Base-by-base conservation (phyloP, 2,888 invertebrate genomes). In the Steinernema carpocapsae region DNA sequence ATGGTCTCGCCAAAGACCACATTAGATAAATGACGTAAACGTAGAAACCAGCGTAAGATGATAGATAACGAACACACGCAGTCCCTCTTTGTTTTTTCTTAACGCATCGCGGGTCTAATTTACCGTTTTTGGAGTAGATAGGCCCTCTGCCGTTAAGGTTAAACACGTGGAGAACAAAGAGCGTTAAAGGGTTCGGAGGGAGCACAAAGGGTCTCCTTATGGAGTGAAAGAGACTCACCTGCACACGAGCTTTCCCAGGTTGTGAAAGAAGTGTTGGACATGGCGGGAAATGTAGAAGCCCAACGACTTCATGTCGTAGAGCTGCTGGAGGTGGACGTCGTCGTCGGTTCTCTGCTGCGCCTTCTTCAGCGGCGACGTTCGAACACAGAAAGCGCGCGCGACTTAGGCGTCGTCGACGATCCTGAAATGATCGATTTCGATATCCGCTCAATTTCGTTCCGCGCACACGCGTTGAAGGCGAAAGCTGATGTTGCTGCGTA, bases 161-260 rank as follows among this genome's bases (percentile, higher is more conserved):
- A 19, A 26, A 24, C 3, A 26, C 17, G 56, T 4, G 56, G 22
- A 14, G 24, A 56, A 19, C 56, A 56, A 56, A 26, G 56, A 22
- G 26, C 14, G 7, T 24, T 24, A 12, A 24, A 24, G 52, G 12
- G 22, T 22, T n/a, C 24, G 52, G 19, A 7, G 24, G 52, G 52
- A 6, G 48, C 48, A n/a, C 48, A 48, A 48, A 19, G 48, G 19
- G 48, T 37, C 37, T 10, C 37, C 37, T 37, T 37, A 37, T 6
- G 37, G 37, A 37, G 37, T 37, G 48, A 48, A 48, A 48, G n/a
- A 48, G 48, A 48, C 78, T 32, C 26, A 83, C 83, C 81, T 79
- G 76, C 80, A 81, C n/a, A 81, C 81, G 43, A 77, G 75, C 26
- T 78, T 73, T 45, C 83, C 83, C 14, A 79, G 80, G 71, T 74